A percentile compares a stretch with the other conserved stretches of the same genome.
These are phyloP conservation scores for Lepilemur septentrionalis DNA, from an alignment of 2,797 vertebrate genomes.

Conservation along the genomic window DNA sequence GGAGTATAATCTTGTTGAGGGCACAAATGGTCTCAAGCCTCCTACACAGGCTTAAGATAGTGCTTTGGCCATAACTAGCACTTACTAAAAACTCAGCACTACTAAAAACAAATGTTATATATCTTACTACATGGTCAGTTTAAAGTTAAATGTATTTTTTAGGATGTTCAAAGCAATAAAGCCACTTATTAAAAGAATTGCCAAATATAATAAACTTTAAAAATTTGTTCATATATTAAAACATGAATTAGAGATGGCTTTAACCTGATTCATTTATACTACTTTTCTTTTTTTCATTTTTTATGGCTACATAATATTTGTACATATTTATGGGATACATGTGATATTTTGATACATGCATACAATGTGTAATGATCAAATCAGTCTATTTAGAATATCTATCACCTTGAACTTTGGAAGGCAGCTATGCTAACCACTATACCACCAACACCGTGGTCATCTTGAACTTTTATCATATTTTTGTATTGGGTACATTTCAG, in stretches of 20 bases:
- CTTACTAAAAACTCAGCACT: background rate
- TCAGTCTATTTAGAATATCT: background rate
- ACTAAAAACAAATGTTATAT: background rate
- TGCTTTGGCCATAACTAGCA: slow-evolving; percentile 15
- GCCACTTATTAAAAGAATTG: background rate
- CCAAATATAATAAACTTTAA: background rate
- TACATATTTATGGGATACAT: background rate
- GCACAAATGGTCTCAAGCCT: background rate
- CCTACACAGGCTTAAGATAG: background rate
- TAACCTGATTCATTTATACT: background rate
- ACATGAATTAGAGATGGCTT: slow-evolving; percentile 6
- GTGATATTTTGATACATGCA: background rate
- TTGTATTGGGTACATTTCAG: background rate
- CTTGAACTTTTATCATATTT: background rate
- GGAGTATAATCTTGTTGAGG: background rate
- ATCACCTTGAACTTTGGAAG: background rate
- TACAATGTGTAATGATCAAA: background rate
- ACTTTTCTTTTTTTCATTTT: background rate
- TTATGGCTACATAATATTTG: background rate
- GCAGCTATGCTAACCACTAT: too few relatives aligned
- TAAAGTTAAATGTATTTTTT: slow-evolving; percentile 12
- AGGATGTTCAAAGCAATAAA: background rate
- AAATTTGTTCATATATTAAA: slow-evolving; percentile 15
- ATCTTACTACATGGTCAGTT: background rate
- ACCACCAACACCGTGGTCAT: too few relatives aligned